Evolutionary conservation across 2,113 vertebrate genomes (phyloP), one percentile per base, ranked within the genome.

Genomic region (Polyodon spathula): DNA sequence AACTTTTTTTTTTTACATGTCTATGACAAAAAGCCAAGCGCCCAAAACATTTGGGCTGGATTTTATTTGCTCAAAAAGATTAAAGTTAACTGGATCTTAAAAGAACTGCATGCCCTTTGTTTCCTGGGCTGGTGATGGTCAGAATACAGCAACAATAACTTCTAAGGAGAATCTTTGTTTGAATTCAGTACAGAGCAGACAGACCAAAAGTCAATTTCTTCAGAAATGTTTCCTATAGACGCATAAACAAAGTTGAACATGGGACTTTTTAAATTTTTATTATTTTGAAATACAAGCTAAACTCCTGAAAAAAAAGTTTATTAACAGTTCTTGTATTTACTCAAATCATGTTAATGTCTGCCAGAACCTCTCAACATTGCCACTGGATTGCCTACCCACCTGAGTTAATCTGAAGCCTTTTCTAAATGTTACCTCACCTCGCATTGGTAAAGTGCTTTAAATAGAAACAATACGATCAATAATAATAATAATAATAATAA

Each of bases 1-100:
- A 71, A 66, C 69, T 79, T 72, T 63, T 72, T 72, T 63, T 72
- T 72, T 69, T 71, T 62, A 84, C 64, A 74, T 48, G 64, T 38
- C 55, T 38, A 63, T 75, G 75, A 81, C 71, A 80, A 56, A 60
- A 69, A 73, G 67, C 71, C 76, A 66, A 40, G 57, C 68, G 58
- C 74, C 41, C 72, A 70, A 57, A 63, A 77, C 72, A 73, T 15
- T 4, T 17, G 71, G 64, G 14, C 63, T 6, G 51, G 68, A 70
- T 71, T 68, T 51, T 58, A 46, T 61, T 53, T 60, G 37, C 48
- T 70, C 41, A 42, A 8, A 27, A 68, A 72, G 27, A 67, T 63
- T 71, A 65, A 71, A 63, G 60, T 63, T 67, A 67, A 69, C 64
- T 40, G 48, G 61, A 54, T 50, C 63, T 70, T 61, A 66, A 68